Base-by-base conservation (phyloP, 2,113 vertebrate species). In the Forbesichthys papilliferus region DNA sequence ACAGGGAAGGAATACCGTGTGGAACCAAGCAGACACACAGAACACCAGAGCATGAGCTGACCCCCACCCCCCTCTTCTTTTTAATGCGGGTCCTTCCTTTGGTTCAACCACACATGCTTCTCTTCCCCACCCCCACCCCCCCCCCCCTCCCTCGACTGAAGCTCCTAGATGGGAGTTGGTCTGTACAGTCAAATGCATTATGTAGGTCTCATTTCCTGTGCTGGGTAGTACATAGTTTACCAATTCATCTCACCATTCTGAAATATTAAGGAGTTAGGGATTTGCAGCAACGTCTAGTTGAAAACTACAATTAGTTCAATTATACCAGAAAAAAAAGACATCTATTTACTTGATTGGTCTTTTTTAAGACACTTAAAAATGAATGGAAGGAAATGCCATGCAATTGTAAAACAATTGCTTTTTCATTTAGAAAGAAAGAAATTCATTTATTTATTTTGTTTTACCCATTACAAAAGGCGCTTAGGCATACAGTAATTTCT, bases 361-460 rank as follows among this genome's bases (percentile, higher is more conserved):
- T n/a, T 56, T 7, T 56, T 9, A 70, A 66, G 59, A 66, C 13
- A 62, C 64, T 59, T 60, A 64, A 70, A 64, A 48, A 48, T n/a
- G 56, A 71, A 73, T 27, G 56, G 51, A 46, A 34, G 72, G 54
- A 81, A 78, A 80, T 48, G 59, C 48, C 73, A 69, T 71, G 59
- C 36, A 84, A 61, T 64, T 79, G 81, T 75, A 74, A 73, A 84
- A 78, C 65, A 79, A 69, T 53, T 61, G 69, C 71, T 69, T 66
- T 66, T 79, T 70, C 69, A 68, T 55, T 57, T 71, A 74, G 83
- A 74, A 74, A 48, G 64, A 74, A 85, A 72, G 74, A 83, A 86
- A 70, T 71, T 65, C 68, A 76, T 75, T 74, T 92, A 90, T 92
- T 91, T 92, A 91, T 91, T 90, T 89, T 85, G 83, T 83, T 74